These are phyloP conservation scores for Xanthorhoe spadicearia DNA, from an alignment of 2,888 invertebrate species.

Conservation along the genomic window DNA sequence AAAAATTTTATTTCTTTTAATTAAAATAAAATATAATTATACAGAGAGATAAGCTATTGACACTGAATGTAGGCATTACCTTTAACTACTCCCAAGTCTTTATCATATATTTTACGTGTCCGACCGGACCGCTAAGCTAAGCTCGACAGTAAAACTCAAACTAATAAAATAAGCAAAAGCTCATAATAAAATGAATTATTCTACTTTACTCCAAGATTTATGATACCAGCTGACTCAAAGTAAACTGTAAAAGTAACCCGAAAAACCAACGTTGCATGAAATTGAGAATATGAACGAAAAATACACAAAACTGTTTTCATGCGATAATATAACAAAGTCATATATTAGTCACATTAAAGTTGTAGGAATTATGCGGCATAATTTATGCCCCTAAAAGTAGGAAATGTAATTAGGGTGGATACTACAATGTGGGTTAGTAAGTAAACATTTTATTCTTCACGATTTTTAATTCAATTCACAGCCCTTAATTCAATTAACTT, in stretches of 20 bases:
- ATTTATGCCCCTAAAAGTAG: background rate
- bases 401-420: background rate
- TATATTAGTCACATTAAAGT: slow-evolving; percentile 10
- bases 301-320: slow-evolving; percentile 6
- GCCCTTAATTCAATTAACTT: background rate
- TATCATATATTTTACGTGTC: too few species aligned
- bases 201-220: background rate
- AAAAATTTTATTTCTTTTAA: too few species aligned
- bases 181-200: background rate
- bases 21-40: too few species aligned
- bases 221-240: background rate
- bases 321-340: slow-evolving; percentile 13
- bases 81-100: too few species aligned
- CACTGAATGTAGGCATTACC: too few species aligned
- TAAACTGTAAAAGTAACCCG: background rate
- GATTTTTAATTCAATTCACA: too few species aligned
- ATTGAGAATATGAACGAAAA: slow-evolving; percentile 6
- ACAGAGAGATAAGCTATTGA: too few species aligned
- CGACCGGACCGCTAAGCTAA: too few species aligned
- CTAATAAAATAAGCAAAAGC: background rate
- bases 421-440: too few species aligned
- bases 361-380: slow-evolving; percentile 9
- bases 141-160: too few species aligned
- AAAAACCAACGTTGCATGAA: background rate
- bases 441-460: too few species aligned